A percentile compares a stretch with the other conserved stretches of the same genome.
These are phyloP conservation scores for Desmodus rotundus DNA, from an alignment of 2,113 vertebrate genomes.

Conservation along the genomic window DNA sequence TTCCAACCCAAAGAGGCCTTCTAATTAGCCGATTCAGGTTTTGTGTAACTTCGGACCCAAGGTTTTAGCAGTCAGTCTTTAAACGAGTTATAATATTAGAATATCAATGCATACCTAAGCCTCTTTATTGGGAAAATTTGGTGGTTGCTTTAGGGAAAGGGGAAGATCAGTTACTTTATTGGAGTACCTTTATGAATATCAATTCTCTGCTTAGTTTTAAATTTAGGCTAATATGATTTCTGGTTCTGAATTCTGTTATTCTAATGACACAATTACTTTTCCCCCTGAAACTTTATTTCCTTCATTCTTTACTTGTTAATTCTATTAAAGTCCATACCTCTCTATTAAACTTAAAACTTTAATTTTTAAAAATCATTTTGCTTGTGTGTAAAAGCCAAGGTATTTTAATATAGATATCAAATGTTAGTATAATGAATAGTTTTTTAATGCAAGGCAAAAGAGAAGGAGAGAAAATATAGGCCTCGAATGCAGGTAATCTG, in stretches of 20 bases:
- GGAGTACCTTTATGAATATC: neutral
- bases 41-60: neutral
- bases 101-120: neutral
- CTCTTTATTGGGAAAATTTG: neutral
- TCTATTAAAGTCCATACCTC: neutral
- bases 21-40: neutral
- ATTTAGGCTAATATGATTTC: neutral
- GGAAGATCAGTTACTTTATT: neutral
- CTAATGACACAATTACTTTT: neutral
- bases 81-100: neutral
- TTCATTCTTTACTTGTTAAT: neutral
- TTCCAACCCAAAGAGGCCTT: neutral
- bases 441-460: neutral
- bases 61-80: neutral
- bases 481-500: neutral
- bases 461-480: neutral
- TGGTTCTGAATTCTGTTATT: neutral
- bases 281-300: neutral
- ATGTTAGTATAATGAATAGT: neutral
- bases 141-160: neutral
- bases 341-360: conserved; percentile 8
- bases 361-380: neutral
- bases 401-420: neutral
- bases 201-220: neutral
- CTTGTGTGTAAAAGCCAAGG: neutral